Evolutionary conservation across 92 coral and sea anemone species (phyloP).

Genomic region (Muricea muricata): DNA sequence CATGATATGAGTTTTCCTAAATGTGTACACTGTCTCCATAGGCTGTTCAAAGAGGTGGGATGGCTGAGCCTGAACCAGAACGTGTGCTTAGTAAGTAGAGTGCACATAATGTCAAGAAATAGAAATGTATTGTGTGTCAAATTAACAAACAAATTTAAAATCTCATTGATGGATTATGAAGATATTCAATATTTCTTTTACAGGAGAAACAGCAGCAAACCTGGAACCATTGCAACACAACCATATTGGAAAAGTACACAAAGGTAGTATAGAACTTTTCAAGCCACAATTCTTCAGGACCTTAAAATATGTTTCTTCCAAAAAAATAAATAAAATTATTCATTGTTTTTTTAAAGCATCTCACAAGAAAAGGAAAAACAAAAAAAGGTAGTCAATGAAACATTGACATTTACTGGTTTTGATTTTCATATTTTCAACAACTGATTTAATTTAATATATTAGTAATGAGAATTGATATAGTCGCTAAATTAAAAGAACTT

Average conservation of each 20-base stretch:
- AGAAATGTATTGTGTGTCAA: no score
- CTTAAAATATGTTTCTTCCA: no score
- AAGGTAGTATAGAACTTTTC: conserved; percentile 46
- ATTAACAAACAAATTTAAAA: not conserved
- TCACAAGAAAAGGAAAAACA: conserved; percentile 75
- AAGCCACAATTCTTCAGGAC: no score
- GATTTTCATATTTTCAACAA: no score
- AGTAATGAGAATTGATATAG: no score
- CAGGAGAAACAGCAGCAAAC: conserved; percentile 73
- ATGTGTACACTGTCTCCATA: conserved; percentile 8
- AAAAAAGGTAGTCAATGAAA: no score
- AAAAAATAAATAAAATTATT: not conserved
- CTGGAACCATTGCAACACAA: conserved; percentile 79
- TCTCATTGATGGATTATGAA: not conserved
- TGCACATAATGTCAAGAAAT: not conserved
- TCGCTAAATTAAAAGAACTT: no score
- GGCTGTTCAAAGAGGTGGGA: conserved; percentile 98
- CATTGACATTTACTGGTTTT: no score
- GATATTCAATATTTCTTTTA: conserved; percentile 4
- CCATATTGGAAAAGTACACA: conserved; percentile 82
- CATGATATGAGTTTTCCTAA: not conserved
- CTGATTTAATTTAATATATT: no score
- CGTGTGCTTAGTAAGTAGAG: conserved; percentile 65
- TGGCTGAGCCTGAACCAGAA: conserved; percentile 93
- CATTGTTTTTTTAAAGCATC: conserved; percentile 66